Percentiles rank a stretch among this genome's conserved stretches.
Conservation (phyloP, 2,797 vertebrate species). For the Cossypha niveicapilla region DNA sequence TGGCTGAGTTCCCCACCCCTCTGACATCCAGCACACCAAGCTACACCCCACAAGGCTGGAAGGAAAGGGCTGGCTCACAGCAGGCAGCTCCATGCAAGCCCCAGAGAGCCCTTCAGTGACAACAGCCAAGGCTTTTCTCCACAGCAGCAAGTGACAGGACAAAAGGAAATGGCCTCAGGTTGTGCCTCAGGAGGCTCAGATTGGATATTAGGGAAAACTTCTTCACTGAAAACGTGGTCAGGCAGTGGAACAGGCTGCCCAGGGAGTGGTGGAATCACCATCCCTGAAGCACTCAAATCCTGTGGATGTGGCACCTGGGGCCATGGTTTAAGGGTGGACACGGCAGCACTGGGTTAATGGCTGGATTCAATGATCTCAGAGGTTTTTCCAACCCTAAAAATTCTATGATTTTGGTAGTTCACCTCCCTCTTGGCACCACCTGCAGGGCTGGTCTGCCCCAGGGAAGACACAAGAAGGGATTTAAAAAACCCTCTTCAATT, state of each 20-base stretch:
- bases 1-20: background rate
- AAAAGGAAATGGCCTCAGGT: background rate
- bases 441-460: background rate
- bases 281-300: background rate
- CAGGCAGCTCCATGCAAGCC: background rate
- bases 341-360: background rate
- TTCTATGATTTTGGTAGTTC: background rate
- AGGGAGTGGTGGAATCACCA: background rate
- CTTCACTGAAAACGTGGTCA: background rate
- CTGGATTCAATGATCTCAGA: background rate
- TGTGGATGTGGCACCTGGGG: no score
- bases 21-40: background rate
- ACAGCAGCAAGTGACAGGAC: background rate
- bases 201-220: background rate
- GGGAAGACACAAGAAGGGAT: background rate
- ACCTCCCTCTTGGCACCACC: background rate
- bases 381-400: background rate
- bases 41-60: background rate
- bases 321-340: background rate
- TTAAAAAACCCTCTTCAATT: background rate
- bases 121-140: accelerated
- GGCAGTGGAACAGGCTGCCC: background rate
- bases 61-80: background rate
- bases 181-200: background rate
- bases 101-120: accelerated